phyloP scores from a whole-genome alignment of 2,888 invertebrate genomes.

The Matsumyia berberina region DNA sequence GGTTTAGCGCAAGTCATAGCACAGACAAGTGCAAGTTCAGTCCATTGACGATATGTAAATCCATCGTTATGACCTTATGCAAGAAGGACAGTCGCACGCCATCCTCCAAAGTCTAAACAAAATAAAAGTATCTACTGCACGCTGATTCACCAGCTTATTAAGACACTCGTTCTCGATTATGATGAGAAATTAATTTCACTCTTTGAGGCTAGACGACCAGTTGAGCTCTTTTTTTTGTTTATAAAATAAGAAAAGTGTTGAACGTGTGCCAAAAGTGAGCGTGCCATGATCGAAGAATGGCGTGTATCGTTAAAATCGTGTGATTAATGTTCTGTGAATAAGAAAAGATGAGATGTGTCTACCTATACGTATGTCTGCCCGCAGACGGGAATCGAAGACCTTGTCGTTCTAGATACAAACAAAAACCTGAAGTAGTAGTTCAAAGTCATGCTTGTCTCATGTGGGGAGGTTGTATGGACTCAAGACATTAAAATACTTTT shows the following conservation, averaged over 20 bases:
- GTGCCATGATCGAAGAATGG: slow-evolving; percentile 64
- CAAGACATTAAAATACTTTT: not conserved
- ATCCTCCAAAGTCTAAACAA: not conserved
- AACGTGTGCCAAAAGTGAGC: slow-evolving; percentile 70
- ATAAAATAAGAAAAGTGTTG: slow-evolving; percentile 57
- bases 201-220: slow-evolving; percentile 55
- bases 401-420: slow-evolving; percentile 34
- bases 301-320: slow-evolving; percentile 54
- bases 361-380: slow-evolving; percentile 29
- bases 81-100: slow-evolving; percentile 16
- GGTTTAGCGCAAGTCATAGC: slow-evolving; percentile 14
- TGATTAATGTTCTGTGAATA: slow-evolving; percentile 64
- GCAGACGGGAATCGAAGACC: slow-evolving; percentile 18
- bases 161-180: slow-evolving; percentile 38
- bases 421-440: slow-evolving; percentile 37
- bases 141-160: slow-evolving; percentile 39
- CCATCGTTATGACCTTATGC: slow-evolving; percentile 32
- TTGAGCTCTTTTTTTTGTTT: slow-evolving; percentile 49
- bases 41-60: slow-evolving; percentile 36
- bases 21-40: slow-evolving; percentile 33
- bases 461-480: not conserved
- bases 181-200: slow-evolving; percentile 56
- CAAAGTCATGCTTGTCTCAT: slow-evolving; percentile 54
- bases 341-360: slow-evolving; percentile 21
- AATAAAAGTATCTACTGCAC: slow-evolving; percentile 7